Conservation (phyloP, 2,888 invertebrate species). For the Scaptodrosophila latifasciaeformis region DNA sequence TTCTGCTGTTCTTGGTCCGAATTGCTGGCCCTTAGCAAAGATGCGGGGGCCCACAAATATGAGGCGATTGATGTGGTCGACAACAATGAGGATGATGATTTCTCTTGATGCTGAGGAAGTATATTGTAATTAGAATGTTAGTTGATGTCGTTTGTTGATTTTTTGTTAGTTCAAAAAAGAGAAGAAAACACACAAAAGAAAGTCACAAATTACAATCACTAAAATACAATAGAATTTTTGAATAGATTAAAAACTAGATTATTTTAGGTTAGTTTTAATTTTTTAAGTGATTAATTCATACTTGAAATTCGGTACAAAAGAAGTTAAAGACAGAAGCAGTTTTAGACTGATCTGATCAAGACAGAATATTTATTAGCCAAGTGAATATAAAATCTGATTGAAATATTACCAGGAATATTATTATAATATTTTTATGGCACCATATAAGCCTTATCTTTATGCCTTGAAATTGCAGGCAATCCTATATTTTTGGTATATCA, state of each 20-base stretch:
- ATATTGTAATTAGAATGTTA: constrained; percentile 5
- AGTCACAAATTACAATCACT: constrained; percentile 18
- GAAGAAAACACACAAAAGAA: constrained; percentile 38
- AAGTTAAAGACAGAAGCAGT: too few species aligned
- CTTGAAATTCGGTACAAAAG: too few species aligned
- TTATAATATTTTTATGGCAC: too few species aligned
- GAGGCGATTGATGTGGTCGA: constrained; percentile 50
- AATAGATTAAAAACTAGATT: neutral
- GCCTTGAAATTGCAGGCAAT: too few species aligned
- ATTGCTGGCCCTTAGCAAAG: constrained; percentile 22
- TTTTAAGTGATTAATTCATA: too few species aligned
- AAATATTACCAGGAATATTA: too few species aligned
- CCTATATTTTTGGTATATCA: too few species aligned
- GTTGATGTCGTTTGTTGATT: neutral
- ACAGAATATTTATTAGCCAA: too few species aligned
- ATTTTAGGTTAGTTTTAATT: too few species aligned
- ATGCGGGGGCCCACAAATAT: constrained; percentile 53
- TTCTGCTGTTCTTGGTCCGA: constrained; percentile 12
- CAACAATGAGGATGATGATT: constrained; percentile 38
- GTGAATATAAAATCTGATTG: too few species aligned
- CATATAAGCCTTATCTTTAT: too few species aligned
- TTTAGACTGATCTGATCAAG: too few species aligned
- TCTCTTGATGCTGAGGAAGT: constrained; percentile 51
- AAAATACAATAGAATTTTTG: constrained; percentile 11
- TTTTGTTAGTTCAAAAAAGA: constrained; percentile 26